Conservation (phyloP, 1,140 invertebrate species). For the Conus betulinus region DNA sequence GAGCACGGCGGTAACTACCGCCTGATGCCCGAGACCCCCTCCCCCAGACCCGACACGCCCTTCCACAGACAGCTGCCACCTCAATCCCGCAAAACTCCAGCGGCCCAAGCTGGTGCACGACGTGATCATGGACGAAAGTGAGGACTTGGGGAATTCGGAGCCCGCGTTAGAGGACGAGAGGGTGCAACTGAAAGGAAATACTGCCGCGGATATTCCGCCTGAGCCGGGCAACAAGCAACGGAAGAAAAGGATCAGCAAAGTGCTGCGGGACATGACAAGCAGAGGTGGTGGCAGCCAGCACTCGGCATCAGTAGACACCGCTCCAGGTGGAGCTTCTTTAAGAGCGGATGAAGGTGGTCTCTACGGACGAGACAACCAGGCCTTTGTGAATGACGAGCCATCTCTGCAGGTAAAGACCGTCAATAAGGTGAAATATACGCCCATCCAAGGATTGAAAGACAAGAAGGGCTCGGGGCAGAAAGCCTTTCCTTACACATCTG, state of each 20-base stretch:
- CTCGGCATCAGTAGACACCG: too few relatives aligned
- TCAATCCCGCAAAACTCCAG: neutral
- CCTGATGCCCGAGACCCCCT: neutral
- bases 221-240: neutral
- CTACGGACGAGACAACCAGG: constrained; percentile 7
- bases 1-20: constrained; percentile 13
- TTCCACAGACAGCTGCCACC: neutral
- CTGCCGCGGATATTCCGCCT: neutral
- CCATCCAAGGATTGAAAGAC: constrained; percentile 20
- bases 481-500: constrained; percentile 21
- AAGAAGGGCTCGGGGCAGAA: neutral
- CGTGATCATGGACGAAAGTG: neutral
- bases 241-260: neutral
- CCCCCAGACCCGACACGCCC: constrained; percentile 21
- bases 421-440: constrained; percentile 23
- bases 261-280: neutral
- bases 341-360: neutral
- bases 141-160: neutral
- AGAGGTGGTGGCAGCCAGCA: neutral
- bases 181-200: neutral
- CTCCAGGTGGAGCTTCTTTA: too few relatives aligned
- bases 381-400: neutral
- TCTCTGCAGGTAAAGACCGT: neutral
- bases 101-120: neutral
- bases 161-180: neutral